Evolutionary conservation across 2,888 invertebrate genomes (phyloP).

Genomic region (Macrophya annulata): DNA sequence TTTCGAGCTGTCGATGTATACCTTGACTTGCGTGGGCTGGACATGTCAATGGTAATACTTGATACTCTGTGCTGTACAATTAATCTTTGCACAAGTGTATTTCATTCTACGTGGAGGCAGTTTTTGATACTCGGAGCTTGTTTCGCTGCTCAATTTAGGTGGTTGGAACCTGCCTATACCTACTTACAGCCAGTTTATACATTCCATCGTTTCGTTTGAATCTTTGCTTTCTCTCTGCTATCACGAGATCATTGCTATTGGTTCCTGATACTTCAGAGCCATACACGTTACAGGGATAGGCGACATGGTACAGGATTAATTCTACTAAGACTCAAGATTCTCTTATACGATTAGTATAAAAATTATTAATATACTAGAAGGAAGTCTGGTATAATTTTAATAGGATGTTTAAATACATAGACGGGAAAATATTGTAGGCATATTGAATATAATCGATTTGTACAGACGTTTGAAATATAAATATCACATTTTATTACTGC

Average conservation of each 20-base stretch:
- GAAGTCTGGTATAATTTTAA: background rate
- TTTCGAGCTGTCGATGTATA: background rate
- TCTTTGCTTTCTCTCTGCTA: conserved; percentile 39
- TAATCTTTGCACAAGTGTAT: background rate
- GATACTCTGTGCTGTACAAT: background rate
- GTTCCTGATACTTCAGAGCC: background rate
- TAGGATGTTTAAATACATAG: background rate
- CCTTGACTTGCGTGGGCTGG: background rate
- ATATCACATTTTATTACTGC: background rate
- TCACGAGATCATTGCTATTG: background rate
- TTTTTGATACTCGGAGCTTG: background rate
- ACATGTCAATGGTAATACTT: background rate
- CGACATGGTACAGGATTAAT: background rate
- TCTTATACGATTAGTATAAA: background rate
- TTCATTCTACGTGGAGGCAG: background rate
- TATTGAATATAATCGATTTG: background rate
- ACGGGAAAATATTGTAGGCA: background rate
- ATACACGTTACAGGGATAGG: background rate
- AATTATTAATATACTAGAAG: too few species aligned
- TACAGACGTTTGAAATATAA: background rate
- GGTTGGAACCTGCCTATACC: background rate
- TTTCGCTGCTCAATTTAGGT: conserved; percentile 23
- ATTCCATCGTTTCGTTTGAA: conserved; percentile 30
- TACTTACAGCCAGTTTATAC: conserved; percentile 1
- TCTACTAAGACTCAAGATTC: background rate